Conservation (phyloP, 2,888 invertebrate species). For the Meiosimyza platycephala region DNA sequence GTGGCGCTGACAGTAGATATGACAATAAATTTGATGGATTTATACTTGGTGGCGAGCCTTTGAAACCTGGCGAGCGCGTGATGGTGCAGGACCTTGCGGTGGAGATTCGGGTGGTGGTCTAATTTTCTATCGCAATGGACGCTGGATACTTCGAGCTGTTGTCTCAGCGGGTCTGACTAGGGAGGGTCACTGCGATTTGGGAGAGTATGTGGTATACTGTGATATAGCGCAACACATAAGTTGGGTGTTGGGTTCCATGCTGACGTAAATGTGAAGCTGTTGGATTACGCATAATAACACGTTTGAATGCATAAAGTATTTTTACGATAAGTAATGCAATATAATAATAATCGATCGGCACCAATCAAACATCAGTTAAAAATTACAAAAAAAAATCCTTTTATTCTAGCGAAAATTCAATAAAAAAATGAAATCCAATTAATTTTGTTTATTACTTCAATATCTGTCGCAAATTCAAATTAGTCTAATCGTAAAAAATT, state of each 20-base stretch:
- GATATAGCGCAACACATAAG: conserved; percentile 71
- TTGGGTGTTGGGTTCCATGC: conserved; percentile 66
- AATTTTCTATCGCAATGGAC: conserved; percentile 64
- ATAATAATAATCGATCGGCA: no score
- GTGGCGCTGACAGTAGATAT: conserved; percentile 39
- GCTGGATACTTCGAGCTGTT: conserved; percentile 68
- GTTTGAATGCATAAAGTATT: no score
- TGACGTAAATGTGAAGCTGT: no score
- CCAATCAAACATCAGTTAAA: no score
- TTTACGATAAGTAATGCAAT: no score
- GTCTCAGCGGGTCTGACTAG: conserved; percentile 67
- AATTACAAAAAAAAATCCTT: no score
- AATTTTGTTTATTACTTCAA: no score
- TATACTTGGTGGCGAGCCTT: conserved; percentile 48
- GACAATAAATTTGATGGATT: conserved; percentile 44
- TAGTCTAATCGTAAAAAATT: no score
- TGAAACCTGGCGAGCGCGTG: conserved; percentile 65
- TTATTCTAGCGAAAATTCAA: no score
- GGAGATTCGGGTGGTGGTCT: conserved; percentile 76
- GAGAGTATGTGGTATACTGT: conserved; percentile 75
- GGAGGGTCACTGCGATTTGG: conserved; percentile 71
- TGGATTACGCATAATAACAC: no score
- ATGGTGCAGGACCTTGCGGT: conserved; percentile 63
- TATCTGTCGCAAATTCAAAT: no score
- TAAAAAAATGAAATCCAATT: no score